phyloP scores from a whole-genome alignment of 2,797 vertebrate genomes.

The Glyptemys insculpta region DNA sequence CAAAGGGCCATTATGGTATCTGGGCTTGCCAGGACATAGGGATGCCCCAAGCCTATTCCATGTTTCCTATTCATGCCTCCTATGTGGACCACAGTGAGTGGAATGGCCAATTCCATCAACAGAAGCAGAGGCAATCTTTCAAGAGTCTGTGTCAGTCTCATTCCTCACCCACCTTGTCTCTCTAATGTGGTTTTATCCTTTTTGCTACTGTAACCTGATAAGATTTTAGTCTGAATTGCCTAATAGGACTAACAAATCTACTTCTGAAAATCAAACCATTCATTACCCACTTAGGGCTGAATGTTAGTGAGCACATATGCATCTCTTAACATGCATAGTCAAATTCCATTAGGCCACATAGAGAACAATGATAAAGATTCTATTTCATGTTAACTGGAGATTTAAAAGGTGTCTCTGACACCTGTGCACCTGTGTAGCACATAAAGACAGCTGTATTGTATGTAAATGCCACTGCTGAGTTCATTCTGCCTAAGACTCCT shows the following conservation, averaged over 20 bases:
- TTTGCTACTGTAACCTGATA: not conserved
- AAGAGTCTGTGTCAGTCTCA: not conserved
- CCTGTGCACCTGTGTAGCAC: too few species aligned
- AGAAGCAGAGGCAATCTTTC: not conserved
- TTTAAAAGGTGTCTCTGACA: not conserved
- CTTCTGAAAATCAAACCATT: not conserved
- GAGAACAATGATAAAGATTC: not conserved
- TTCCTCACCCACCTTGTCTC: not conserved
- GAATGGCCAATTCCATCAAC: not conserved
- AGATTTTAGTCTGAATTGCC: constrained; percentile 5
- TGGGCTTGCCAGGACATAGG: not conserved
- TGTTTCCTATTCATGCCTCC: not conserved
- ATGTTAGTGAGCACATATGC: not conserved
- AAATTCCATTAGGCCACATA: not conserved
- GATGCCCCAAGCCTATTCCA: too few species aligned
- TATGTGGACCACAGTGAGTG: not conserved
- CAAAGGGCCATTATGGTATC: not conserved
- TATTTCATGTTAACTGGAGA: not conserved
- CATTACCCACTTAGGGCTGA: not conserved
- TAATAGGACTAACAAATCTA: not conserved
- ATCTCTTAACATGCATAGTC: constrained; percentile 11
- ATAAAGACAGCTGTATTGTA: too few species aligned
- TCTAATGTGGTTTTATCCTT: not conserved
- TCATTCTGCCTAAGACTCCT: not conserved
- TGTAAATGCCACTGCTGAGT: too few species aligned